A percentile compares a stretch with the other conserved stretches of the same genome.
Evolutionary conservation across 2,113 vertebrate species (phyloP).

Genomic region (Colius striatus): DNA sequence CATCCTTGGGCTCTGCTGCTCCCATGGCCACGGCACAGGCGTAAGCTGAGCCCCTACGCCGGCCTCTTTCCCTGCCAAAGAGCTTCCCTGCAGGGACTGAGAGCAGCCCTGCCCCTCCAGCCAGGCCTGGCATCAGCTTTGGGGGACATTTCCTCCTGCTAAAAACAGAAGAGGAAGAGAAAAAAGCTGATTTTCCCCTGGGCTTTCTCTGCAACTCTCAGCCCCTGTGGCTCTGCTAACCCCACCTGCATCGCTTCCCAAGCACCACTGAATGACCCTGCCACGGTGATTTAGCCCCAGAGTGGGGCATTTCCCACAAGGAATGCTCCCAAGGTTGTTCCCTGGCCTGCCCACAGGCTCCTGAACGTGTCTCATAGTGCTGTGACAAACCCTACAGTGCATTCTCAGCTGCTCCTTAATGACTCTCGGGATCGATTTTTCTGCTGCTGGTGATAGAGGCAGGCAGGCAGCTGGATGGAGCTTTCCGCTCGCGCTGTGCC

Average conservation of each 20-base stretch:
- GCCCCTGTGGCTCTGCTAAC: not conserved
- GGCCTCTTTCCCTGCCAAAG: not conserved
- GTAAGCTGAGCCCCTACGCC: not conserved
- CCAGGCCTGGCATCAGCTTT: not conserved
- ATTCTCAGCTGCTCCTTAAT: conserved; percentile 15
- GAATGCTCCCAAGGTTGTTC: not conserved
- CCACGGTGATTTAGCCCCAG: rapidly evolving
- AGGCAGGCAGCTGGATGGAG: conserved; percentile 27
- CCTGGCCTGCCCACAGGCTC: not conserved
- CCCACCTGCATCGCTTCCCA: rapidly evolving
- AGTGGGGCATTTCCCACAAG: not conserved
- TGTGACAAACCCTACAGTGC: rapidly evolving
- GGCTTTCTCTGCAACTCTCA: not conserved
- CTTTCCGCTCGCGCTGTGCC: rapidly evolving
- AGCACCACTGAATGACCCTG: not conserved
- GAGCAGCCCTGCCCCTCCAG: not conserved
- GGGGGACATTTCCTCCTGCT: conserved; percentile 35
- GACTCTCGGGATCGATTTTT: conserved; percentile 18
- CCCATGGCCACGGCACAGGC: not conserved
- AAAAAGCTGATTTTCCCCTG: conserved; percentile 35
- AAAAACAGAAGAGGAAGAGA: conserved; percentile 54
- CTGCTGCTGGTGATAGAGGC: not conserved
- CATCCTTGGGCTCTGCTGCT: not conserved
- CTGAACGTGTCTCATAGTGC: rapidly evolving
- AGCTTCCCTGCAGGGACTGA: not conserved